Evolutionary conservation across 2,113 vertebrate genomes (phyloP).

Genomic region (Lanius ludovicianus): DNA sequence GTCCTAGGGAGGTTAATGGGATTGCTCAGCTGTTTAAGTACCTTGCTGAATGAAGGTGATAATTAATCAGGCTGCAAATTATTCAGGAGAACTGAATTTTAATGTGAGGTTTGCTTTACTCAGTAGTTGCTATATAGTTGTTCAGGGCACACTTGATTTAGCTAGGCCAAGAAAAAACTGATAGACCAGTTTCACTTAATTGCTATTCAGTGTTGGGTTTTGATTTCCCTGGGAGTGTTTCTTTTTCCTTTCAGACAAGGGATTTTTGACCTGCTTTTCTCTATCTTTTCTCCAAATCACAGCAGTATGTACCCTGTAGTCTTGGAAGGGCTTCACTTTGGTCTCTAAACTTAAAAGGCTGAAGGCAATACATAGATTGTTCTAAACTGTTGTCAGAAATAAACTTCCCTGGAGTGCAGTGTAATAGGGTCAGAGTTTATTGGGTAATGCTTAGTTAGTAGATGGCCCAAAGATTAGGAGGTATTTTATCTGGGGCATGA

Average conservation of each 20-base stretch:
- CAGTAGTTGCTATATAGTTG: not conserved
- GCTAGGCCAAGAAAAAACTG: not conserved
- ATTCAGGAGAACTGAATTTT: slow-evolving; percentile 42
- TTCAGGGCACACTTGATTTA: not conserved
- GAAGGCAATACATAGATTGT: not conserved
- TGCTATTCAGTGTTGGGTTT: not conserved
- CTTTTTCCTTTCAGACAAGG: not conserved
- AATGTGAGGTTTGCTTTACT: slow-evolving; percentile 7
- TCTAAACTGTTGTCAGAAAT: slow-evolving; percentile 11
- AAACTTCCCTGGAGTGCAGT: not conserved
- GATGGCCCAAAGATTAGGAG: not conserved
- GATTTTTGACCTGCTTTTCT: not conserved
- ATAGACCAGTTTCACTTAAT: not conserved
- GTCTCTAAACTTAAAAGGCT: not conserved
- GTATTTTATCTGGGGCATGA: not conserved
- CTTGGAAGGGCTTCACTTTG: not conserved
- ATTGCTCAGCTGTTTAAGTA: slow-evolving; percentile 26
- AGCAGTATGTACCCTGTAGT: not conserved
- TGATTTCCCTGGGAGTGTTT: not conserved
- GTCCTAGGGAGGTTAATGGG: not conserved
- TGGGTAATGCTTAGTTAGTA: not conserved
- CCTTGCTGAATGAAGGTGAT: not conserved
- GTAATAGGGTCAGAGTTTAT: slow-evolving; percentile 40
- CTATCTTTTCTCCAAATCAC: not conserved
- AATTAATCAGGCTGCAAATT: slow-evolving; percentile 32